A percentile compares a stretch with the other conserved stretches of the same genome.
phyloP scores from a whole-genome alignment of 2,888 invertebrate species.

The Diaprepes abbreviatus region DNA sequence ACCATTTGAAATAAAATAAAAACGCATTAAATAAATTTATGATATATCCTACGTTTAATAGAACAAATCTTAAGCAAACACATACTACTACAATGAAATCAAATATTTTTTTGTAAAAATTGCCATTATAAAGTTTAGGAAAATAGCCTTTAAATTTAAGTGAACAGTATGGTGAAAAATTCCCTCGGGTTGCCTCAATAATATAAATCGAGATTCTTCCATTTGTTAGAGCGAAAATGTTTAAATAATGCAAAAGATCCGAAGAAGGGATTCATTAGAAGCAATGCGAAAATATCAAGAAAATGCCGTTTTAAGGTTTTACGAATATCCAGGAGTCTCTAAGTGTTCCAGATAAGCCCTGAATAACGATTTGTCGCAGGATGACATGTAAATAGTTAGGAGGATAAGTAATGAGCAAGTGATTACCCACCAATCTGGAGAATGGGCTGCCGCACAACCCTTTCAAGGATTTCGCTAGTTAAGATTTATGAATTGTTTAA shows the following conservation, averaged over 20 bases:
- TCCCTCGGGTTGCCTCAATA: slow-evolving; percentile 36
- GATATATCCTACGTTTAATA: no score
- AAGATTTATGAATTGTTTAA: slow-evolving; percentile 67
- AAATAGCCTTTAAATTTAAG: slow-evolving; percentile 1
- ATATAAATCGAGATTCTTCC: slow-evolving; percentile 40
- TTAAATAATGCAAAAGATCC: slow-evolving; percentile 57
- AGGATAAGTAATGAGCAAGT: slow-evolving; percentile 65
- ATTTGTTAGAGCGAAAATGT: slow-evolving; percentile 55
- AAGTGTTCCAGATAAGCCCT: slow-evolving; percentile 56
- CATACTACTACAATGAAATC: no score
- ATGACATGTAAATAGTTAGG: slow-evolving; percentile 57
- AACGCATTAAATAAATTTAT: no score
- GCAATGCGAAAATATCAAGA: slow-evolving; percentile 45
- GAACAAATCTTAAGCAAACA: no score
- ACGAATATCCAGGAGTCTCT: slow-evolving; percentile 53
- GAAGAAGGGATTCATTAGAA: slow-evolving; percentile 49
- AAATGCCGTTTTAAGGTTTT: slow-evolving; percentile 53
- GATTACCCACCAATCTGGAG: slow-evolving; percentile 66
- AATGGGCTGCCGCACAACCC: slow-evolving; percentile 57
- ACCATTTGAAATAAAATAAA: no score
- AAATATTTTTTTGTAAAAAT: no score
- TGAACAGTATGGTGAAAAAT: slow-evolving; percentile 33
- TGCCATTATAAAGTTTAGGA: background rate
- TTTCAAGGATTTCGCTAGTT: slow-evolving; percentile 44
- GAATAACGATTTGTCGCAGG: slow-evolving; percentile 56